Conservation (phyloP, 1,140 invertebrate species). For the Polyergus mexicanus region DNA sequence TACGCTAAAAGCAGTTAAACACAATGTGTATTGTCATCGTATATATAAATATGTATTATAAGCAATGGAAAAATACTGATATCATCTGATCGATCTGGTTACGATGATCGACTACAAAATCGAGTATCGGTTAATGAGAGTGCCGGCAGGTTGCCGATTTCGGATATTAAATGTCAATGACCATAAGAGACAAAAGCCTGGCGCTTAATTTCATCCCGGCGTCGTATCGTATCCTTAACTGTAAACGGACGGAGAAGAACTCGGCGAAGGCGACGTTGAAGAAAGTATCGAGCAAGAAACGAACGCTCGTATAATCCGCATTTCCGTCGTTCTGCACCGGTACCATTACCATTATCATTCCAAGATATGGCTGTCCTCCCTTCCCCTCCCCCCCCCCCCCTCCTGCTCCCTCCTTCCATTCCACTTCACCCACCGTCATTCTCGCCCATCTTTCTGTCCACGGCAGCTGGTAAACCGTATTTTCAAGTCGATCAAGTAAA, state of each 20-base stretch:
- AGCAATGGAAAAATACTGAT: conserved; percentile 16
- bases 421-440: neutral
- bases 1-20: neutral
- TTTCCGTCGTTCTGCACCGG: conserved; percentile 72
- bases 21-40: neutral
- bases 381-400: conserved; percentile 9
- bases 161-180: conserved; percentile 64
- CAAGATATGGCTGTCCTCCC: conserved; percentile 52
- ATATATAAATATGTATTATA: neutral
- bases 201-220: conserved; percentile 73
- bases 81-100: neutral
- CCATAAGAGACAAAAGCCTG: conserved; percentile 66
- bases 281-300: conserved; percentile 74
- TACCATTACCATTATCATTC: conserved; percentile 74
- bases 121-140: neutral
- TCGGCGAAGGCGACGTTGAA: conserved; percentile 55
- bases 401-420: neutral
- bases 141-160: neutral
- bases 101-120: neutral
- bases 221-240: conserved; percentile 75
- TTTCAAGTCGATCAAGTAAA: conserved; percentile 65
- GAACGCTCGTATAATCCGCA: conserved; percentile 72
- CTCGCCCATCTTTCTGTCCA: conserved; percentile 41
- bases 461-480: conserved; percentile 62
- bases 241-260: conserved; percentile 70